Conservation (phyloP, 2,888 invertebrate genomes). For the Lasioglossum leucozonium region DNA sequence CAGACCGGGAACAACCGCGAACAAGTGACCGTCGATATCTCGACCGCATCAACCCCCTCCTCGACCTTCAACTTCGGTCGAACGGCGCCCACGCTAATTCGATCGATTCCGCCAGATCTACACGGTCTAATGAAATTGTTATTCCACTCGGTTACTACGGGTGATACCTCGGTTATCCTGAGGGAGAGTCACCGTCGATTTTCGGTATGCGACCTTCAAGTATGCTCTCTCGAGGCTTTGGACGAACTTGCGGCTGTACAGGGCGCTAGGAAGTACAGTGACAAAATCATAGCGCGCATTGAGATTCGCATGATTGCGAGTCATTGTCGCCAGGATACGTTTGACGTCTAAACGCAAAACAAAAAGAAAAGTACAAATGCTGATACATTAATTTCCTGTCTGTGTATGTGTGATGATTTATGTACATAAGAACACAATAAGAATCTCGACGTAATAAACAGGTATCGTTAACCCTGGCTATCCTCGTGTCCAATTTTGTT, state of each 20-base stretch:
- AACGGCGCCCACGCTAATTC: not conserved
- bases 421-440: too few relatives aligned
- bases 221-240: too few relatives aligned
- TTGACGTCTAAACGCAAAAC: too few relatives aligned
- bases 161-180: not conserved
- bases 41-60: not conserved
- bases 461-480: too few relatives aligned
- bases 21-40: conserved; percentile 16
- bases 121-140: not conserved
- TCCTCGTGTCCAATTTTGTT: too few relatives aligned
- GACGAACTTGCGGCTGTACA: not conserved
- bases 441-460: too few relatives aligned
- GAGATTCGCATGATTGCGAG: too few relatives aligned
- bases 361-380: too few relatives aligned
- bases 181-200: not conserved
- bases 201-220: not conserved
- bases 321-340: not conserved
- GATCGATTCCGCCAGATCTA: not conserved
- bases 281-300: not conserved
- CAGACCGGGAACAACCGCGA: not conserved
- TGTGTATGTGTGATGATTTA: too few relatives aligned
- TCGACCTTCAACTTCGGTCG: not conserved
- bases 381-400: too few relatives aligned
- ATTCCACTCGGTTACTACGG: not conserved
- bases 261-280: not conserved